Percentiles rank a stretch among this genome's conserved stretches.
Conservation (phyloP, 2,888 invertebrate genomes). For the Limnephilus marmoratus region DNA sequence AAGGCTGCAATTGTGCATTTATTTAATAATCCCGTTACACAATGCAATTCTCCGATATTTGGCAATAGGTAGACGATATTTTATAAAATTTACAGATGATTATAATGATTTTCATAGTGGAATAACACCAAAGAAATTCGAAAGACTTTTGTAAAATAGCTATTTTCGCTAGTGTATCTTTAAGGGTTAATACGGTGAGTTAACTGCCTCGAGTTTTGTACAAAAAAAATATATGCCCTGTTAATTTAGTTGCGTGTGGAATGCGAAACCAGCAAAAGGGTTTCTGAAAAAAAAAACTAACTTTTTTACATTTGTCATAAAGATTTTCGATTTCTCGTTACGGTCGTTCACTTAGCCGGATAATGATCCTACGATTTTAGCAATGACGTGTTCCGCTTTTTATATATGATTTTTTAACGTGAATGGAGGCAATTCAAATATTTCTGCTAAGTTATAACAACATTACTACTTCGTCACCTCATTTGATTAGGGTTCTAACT, state of each 20-base stretch:
- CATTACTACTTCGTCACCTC: background rate
- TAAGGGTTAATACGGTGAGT: background rate
- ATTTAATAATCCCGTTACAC: no score
- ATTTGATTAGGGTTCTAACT: no score
- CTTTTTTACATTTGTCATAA: background rate
- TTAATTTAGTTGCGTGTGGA: background rate
- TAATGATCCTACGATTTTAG: background rate
- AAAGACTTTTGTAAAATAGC: no score
- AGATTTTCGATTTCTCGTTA: background rate
- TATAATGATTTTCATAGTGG: no score
- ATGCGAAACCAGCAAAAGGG: background rate
- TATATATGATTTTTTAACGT: background rate
- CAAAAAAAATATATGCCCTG: background rate
- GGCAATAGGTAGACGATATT: no score
- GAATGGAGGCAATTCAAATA: background rate
- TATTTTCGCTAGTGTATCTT: no score
- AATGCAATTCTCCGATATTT: no score
- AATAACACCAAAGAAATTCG: no score
- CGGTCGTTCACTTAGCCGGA: background rate
- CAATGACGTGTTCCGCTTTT: background rate
- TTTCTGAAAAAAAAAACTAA: background rate
- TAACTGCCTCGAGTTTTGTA: background rate
- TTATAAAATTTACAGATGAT: no score
- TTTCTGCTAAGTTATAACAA: background rate
- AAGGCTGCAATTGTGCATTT: no score